These are phyloP conservation scores for Microctenopoma lineatum DNA, from an alignment of 2,797 vertebrate genomes.

Conservation along the genomic window DNA sequence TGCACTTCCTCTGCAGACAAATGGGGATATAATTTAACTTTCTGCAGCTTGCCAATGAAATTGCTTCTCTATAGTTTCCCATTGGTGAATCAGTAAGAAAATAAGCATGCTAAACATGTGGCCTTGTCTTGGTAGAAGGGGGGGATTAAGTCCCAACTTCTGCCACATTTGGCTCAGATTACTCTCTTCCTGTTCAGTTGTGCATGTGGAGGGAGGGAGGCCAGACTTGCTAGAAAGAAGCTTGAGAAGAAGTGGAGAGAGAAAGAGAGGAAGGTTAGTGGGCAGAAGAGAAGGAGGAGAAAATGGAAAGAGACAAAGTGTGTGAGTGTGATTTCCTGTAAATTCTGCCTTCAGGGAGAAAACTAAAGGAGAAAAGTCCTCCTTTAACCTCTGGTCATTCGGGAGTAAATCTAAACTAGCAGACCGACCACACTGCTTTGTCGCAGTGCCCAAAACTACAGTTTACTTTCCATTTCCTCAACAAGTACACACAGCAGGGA, in stretches of 20 bases:
- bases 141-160: conserved; percentile 38
- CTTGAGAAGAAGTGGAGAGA: conserved; percentile 15
- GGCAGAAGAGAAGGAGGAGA: conserved; percentile 1
- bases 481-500: conserved; percentile 8
- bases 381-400: conserved; percentile 35
- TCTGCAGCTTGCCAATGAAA: neutral
- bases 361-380: conserved; percentile 34
- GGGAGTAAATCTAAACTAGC: conserved; percentile 27
- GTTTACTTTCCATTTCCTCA: conserved; percentile 46
- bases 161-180: conserved; percentile 68
- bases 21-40: neutral
- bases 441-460: conserved; percentile 23
- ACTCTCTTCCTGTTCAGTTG: conserved; percentile 52
- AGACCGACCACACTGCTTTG: conserved; percentile 30
- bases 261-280: neutral
- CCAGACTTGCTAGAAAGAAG: conserved; percentile 21
- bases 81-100: conserved; percentile 17
- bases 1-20: conserved; percentile 12
- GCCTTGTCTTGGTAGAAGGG: conserved; percentile 14
- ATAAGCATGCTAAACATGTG: conserved; percentile 11
- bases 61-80: conserved; percentile 5
- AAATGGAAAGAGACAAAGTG: conserved; percentile 1
- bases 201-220: conserved; percentile 40
- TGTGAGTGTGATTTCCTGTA: conserved; percentile 40
- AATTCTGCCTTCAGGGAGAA: conserved; percentile 23